A percentile compares a stretch with the other conserved stretches of the same genome.
phyloP scores from a whole-genome alignment of 2,797 vertebrate genomes.

The Pangasius larnaudii region DNA sequence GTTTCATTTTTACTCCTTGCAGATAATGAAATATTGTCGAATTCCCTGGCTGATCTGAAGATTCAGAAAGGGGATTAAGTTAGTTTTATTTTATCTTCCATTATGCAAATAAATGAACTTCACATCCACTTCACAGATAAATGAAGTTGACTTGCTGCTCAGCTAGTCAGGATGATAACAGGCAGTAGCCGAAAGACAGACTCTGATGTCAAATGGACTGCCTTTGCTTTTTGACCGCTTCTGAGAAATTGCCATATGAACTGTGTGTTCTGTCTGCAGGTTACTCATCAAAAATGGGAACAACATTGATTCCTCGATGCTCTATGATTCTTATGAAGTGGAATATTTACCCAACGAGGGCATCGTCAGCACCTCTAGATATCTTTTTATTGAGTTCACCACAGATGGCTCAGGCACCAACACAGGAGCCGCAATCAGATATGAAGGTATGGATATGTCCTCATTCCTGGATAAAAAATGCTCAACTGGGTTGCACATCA shows the following conservation, averaged over 20 bases:
- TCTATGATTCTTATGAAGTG: constrained; percentile 97
- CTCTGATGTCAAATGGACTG: background rate
- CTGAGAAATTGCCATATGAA: background rate
- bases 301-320: constrained; percentile 87
- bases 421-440: constrained; percentile 90
- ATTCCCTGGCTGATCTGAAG: background rate
- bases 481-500: background rate
- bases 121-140: no score
- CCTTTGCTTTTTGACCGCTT: constrained; percentile 12
- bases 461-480: background rate
- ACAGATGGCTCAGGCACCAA: constrained; percentile 89
- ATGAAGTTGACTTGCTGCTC: constrained; percentile 3
- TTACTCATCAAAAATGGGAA: constrained; percentile 94
- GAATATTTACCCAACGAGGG: constrained; percentile 97
- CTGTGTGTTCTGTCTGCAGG: constrained; percentile 67
- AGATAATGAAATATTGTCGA: background rate
- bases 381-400: constrained; percentile 93
- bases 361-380: constrained; percentile 82
- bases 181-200: background rate
- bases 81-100: background rate
- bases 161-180: background rate
- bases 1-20: background rate
- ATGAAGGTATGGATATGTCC: constrained; percentile 80
- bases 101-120: background rate
- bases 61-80: background rate